Conservation (phyloP, 2,888 invertebrate species). For the Zygogramma bicolorata region DNA sequence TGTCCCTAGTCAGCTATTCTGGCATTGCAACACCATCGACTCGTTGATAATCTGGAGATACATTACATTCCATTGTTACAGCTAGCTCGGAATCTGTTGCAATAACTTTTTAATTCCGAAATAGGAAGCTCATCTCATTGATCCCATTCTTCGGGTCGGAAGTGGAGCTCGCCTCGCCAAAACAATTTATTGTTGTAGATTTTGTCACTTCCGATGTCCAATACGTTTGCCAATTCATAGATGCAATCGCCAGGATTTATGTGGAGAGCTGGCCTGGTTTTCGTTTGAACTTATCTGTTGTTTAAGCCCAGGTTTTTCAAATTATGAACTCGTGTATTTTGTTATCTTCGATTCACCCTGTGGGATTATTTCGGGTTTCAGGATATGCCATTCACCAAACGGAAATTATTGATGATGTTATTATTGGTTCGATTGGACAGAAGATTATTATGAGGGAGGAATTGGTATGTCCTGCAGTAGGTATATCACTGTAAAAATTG, state of each 20-base stretch:
- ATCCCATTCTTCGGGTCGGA: background rate
- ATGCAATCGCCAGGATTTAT: conserved; percentile 6
- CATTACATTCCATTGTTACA: background rate
- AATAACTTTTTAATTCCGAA: conserved; percentile 2
- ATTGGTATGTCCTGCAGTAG: too few species aligned
- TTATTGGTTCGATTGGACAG: too few species aligned
- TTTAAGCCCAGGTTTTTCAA: background rate
- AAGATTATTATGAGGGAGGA: too few species aligned
- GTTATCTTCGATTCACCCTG: background rate
- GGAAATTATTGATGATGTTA: too few species aligned
- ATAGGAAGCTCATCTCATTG: conserved; percentile 13
- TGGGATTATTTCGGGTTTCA: too few species aligned
- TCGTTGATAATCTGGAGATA: background rate
- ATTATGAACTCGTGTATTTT: background rate
- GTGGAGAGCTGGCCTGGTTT: background rate
- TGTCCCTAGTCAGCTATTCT: background rate
- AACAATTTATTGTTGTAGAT: conserved; percentile 11
- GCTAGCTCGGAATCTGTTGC: background rate
- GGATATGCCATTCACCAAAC: too few species aligned
- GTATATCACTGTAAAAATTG: too few species aligned
- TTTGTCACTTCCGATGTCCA: conserved; percentile 12
- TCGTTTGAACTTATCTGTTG: background rate
- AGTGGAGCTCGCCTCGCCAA: background rate
- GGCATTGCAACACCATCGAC: background rate
- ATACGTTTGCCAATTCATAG: conserved; percentile 12